A percentile compares a stretch with the other conserved stretches of the same genome.
These are phyloP conservation scores for Podarcis siculus DNA, from an alignment of 2,797 vertebrate species.

Conservation along the genomic window DNA sequence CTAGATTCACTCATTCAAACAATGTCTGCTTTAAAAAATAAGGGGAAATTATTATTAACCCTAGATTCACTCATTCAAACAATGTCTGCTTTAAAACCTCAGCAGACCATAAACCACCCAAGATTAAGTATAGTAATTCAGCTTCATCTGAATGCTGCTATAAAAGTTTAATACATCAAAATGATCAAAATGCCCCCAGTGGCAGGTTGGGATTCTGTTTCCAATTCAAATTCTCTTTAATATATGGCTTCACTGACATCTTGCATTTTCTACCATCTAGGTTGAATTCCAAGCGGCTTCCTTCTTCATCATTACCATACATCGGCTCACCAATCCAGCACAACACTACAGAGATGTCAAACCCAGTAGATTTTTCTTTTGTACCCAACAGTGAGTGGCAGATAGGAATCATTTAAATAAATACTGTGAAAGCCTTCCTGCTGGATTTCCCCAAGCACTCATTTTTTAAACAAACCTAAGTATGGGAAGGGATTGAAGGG, in stretches of 20 bases:
- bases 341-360: slow-evolving; percentile 73
- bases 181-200: slow-evolving; percentile 84
- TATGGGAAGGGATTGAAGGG: slow-evolving; percentile 31
- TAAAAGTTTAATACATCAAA: slow-evolving; percentile 87
- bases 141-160: slow-evolving; percentile 78
- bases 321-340: slow-evolving; percentile 59
- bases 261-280: slow-evolving; percentile 71
- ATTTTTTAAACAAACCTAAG: slow-evolving; percentile 49
- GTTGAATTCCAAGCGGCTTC: slow-evolving; percentile 78
- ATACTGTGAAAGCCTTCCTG: slow-evolving; percentile 63
- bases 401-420: slow-evolving; percentile 73
- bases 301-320: slow-evolving; percentile 77
- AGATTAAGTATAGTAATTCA: slow-evolving; percentile 78
- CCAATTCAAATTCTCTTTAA: slow-evolving; percentile 83
- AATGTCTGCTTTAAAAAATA: slow-evolving; percentile 54
- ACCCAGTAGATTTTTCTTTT: slow-evolving; percentile 57
- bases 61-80: slow-evolving; percentile 54
- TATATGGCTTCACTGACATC: slow-evolving; percentile 80
- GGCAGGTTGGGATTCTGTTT: slow-evolving; percentile 80
- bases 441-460: slow-evolving; percentile 2
- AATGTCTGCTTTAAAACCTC: slow-evolving; percentile 51
- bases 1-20: slow-evolving; percentile 54
- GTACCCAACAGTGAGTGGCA: slow-evolving; percentile 59
- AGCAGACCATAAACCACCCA: slow-evolving; percentile 70
- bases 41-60: slow-evolving; percentile 58